Percentiles rank a stretch among this genome's conserved stretches.
Evolutionary conservation across 2,797 vertebrate species (phyloP).

Genomic region (Scarus forsteni): DNA sequence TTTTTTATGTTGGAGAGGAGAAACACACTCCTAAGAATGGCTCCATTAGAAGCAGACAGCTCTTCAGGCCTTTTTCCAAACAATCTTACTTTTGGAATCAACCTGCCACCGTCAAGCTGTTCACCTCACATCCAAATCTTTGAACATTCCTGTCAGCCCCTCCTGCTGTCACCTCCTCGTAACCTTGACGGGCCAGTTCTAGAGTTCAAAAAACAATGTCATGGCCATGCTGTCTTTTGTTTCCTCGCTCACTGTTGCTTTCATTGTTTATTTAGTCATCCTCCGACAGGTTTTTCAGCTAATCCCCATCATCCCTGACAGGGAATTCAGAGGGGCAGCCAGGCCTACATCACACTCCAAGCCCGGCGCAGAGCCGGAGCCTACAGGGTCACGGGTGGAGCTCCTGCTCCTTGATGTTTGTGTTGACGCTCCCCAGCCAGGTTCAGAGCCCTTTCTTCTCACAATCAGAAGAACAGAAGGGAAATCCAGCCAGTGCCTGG

Average conservation of each 20-base stretch:
- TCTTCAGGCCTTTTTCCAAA: neutral
- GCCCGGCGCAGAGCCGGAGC: constrained; percentile 35
- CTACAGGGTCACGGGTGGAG: constrained; percentile 63
- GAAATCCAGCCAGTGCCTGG: constrained; percentile 46
- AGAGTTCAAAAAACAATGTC: constrained; percentile 51
- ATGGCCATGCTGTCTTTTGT: constrained; percentile 43
- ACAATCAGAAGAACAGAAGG: constrained; percentile 53
- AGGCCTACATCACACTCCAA: constrained; percentile 57
- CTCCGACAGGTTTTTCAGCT: constrained; percentile 60
- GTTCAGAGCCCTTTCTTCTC: constrained; percentile 64
- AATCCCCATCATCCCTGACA: constrained; percentile 60
- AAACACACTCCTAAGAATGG: constrained; percentile 21
- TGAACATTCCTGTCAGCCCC: constrained; percentile 26
- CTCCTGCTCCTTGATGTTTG: constrained; percentile 59
- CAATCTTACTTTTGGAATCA: constrained; percentile 8
- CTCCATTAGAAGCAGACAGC: neutral
- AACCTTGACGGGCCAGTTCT: constrained; percentile 30
- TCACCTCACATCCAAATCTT: constrained; percentile 13
- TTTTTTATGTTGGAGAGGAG: constrained; percentile 28
- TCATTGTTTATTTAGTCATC: constrained; percentile 71
- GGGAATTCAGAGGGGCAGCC: constrained; percentile 58
- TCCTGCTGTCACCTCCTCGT: constrained; percentile 39
- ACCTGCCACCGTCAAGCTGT: neutral
- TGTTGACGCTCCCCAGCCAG: constrained; percentile 53
- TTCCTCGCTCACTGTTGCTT: constrained; percentile 51